Evolutionary conservation across 2,888 invertebrate genomes (phyloP), one percentile per base, ranked within the genome.

Genomic region (Parthenolecanium corni): DNA sequence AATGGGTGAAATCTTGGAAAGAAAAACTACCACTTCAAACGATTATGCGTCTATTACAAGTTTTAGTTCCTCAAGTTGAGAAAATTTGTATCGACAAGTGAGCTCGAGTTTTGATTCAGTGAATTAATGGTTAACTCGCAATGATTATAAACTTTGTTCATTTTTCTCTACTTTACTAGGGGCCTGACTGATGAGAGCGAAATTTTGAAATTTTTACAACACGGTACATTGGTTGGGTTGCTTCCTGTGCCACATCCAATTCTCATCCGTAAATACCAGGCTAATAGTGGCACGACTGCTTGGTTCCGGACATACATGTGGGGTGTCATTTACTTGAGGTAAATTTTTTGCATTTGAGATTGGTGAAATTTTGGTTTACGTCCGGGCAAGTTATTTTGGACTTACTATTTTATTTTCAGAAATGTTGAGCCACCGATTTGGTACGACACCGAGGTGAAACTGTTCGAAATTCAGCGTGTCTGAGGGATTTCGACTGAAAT

Each of bases 301-400:
- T 98, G 98, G 98, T 98, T 98, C 78, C 80, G 97, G 63, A 98
- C 97, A 0, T 99, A 98, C 74, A 91, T 98, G 84, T 99, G 97
- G 97, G 98, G 97, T 56, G 93, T 98, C 62, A 96, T 99, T 69
- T 98, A 98, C 76, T 81, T 98, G 70, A 84, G 93, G 85, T 89
- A 72, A 71, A 21, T 56, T 5, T 14, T 6, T 71, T 24, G 24
- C n/a, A 46, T 46, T 38, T 3, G 6, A 12, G 20, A n/a, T 42
- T 56, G n/a, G 3, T 23, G 36, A 18, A 16, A 36, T 16, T 23
- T 5, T 62, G 31, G 25, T 31, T 31, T 21, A 18, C 18, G 38
- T 4, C 14, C 3, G n/a, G n/a, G n/a, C n/a, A n/a, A n/a, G n/a
- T n/a, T n/a, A n/a, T 40, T 23, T 21, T 42, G 21, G 16, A 40